Base-by-base conservation (phyloP, 23 tunicate genomes). In the Halocynthia aurantium region DNA sequence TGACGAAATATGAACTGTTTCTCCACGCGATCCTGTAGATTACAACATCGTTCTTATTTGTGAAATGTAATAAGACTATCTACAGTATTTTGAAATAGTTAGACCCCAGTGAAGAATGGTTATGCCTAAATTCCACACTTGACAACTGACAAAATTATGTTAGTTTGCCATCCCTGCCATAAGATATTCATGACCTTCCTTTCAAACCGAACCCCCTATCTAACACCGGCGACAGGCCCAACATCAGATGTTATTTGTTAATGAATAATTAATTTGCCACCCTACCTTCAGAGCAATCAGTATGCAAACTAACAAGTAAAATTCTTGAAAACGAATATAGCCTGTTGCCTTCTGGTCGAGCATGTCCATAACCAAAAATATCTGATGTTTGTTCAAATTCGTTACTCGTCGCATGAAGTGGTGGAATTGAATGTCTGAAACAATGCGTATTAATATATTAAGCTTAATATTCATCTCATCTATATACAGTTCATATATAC, bases 1-100 rank as follows among this genome's bases (percentile, higher is more conserved):
- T 94, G 95, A 8, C 96, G 95, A 81, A 88, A 88, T 20, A 85
- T 88, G 66, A 94, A 94, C 57, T 88, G 97, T 52, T 74, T 69
- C 70, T 80, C 83, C 2, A 70, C 73, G 31, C 75, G 79, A 53
- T 74, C 78, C 78, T 74, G 21, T 10, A 53, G 1, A 11, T 22
- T 5, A 68, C 13, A 50, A 31, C 44, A 2, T 1, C 44, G 44
- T 31, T 31, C 44, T 31, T 1, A 31, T 31, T 31, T 31, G 44
- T 1, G 44, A 31, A 31, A 31, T 31, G 44, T 31, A 31, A 31
- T 31, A 31, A 31, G 44, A 31, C 44, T 31, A 31, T 31, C 2
- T 31, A 31, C 44, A 31, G 44, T 31, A 31, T 31, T 31, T 31
- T 31, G 44, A 31, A 31, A 31, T 0, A 31, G 44, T 31, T 31